Base-by-base conservation (phyloP, 2,113 vertebrate genomes). In the Pogona vitticeps region DNA sequence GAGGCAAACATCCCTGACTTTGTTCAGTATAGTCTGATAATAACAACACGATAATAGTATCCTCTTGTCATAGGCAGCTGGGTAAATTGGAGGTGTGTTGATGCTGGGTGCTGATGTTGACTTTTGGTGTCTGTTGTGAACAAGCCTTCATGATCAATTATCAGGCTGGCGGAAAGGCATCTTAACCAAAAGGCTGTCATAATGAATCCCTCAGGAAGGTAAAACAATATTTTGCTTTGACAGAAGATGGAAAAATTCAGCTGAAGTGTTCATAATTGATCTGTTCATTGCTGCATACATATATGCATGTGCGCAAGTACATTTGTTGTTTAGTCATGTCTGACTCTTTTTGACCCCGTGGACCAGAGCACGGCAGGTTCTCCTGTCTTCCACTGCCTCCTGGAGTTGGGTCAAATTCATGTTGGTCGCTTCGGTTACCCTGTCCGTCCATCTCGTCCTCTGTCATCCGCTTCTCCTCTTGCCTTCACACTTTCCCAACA, bases 11-110 rank as follows among this genome's bases (percentile, higher is more conserved):
- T 81, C 58, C 82, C 77, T 61, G 77, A 72, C 58, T 79, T 80
- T 76, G 18, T 56, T 58, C n/a, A 17, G 31, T 42, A 21, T 20
- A 82, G 38, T n/a, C 2, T 40, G 36, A 36, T 56, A 31, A 52
- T 59, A 40, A 59, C 14, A 80, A 80, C 36, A 76, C 18, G 40
- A 75, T 80, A 61, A 73, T 36, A 61, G 61, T 72, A 65, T 82
- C 58, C 67, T 70, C 80, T 58, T 80, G 82, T 76, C 70, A 81
- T n/a, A 63, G 46, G 77, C 77, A 87, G 82, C 86, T 87, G 82
- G 84, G 71, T 72, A 84, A 90, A 71, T 85, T 38, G 65, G 52
- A 90, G 58, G n/a, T 52, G 20, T 61, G 40, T 77, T 52, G 36
- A 65, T 38, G 40, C 40, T 80, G 33, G 26, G 68, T 31, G 17